Conservation (phyloP, 2,113 vertebrate species). For the Cinclus mexicanus region DNA sequence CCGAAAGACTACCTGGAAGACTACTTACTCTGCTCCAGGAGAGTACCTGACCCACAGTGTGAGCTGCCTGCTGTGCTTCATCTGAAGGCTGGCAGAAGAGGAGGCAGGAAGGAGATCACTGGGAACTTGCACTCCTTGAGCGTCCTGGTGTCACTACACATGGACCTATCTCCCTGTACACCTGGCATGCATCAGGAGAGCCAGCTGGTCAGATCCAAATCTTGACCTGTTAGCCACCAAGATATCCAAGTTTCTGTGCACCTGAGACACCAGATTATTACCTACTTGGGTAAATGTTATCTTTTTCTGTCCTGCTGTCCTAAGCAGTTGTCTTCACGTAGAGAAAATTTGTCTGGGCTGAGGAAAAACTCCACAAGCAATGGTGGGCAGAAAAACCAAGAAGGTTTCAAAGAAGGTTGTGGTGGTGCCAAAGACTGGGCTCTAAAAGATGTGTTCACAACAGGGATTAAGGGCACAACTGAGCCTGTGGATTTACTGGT, state of each 20-base stretch:
- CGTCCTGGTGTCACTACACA: not conserved
- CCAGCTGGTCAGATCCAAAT: not conserved
- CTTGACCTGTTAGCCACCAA: not conserved
- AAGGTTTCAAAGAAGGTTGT: not conserved
- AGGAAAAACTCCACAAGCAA: conserved; percentile 19
- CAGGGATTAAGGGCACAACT: not conserved
- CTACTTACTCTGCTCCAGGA: not conserved
- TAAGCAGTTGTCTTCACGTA: not conserved
- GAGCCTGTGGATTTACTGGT: not conserved
- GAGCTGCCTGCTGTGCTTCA: not conserved
- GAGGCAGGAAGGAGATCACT: not conserved
- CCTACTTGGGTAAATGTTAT: not conserved
- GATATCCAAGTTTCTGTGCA: not conserved
- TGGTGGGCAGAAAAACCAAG: not conserved
- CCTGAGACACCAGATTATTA: not conserved
- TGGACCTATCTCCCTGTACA: not conserved
- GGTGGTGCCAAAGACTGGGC: not conserved
- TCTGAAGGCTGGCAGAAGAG: not conserved
- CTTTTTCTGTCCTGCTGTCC: not conserved
- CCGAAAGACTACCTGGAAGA: not conserved
- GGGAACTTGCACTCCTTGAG: not conserved
- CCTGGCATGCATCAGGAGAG: not conserved
- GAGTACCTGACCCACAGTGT: not conserved
- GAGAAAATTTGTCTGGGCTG: not conserved
- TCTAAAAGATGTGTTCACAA: not conserved